Evolutionary conservation across 2,888 invertebrate species (phyloP).

Genomic region (Macaria liturata): DNA sequence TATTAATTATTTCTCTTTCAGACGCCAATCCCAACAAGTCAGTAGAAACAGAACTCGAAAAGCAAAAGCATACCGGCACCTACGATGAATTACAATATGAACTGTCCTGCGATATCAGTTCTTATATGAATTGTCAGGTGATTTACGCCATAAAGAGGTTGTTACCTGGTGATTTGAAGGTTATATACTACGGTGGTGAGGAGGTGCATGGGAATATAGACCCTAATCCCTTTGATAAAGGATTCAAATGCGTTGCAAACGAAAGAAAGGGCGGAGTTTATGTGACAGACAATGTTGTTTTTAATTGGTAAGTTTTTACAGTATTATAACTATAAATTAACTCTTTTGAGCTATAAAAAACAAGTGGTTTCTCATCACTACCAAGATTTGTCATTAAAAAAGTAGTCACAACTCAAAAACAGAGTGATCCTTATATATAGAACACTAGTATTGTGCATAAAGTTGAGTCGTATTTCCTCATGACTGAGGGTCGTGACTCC

Average conservation of each 20-base stretch:
- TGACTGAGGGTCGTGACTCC: too few relatives aligned
- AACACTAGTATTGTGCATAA: too few relatives aligned
- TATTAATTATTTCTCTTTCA: constrained; percentile 38
- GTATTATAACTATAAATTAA: too few relatives aligned
- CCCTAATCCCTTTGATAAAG: constrained; percentile 89
- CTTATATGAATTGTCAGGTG: constrained; percentile 89
- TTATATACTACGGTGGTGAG: constrained; percentile 84
- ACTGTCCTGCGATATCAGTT: constrained; percentile 87
- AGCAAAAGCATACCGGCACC: constrained; percentile 40
- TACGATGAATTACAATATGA: constrained; percentile 78
- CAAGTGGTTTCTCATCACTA: too few relatives aligned
- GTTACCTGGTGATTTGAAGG: constrained; percentile 92
- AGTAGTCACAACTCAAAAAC: too few relatives aligned
- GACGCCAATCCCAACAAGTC: constrained; percentile 71
- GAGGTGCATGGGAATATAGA: constrained; percentile 71
- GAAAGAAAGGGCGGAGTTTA: constrained; percentile 91
- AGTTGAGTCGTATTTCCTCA: too few relatives aligned
- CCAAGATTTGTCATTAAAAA: too few relatives aligned
- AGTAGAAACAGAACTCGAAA: constrained; percentile 64
- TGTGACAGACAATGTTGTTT: constrained; percentile 92
- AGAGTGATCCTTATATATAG: too few relatives aligned
- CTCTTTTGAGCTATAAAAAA: too few relatives aligned
- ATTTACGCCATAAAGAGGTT: constrained; percentile 92
- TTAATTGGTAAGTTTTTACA: constrained; percentile 79
- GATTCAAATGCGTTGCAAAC: constrained; percentile 84